These are phyloP conservation scores for Eulemur mongoz DNA, from an alignment of 2,797 vertebrate species.

Conservation along the genomic window DNA sequence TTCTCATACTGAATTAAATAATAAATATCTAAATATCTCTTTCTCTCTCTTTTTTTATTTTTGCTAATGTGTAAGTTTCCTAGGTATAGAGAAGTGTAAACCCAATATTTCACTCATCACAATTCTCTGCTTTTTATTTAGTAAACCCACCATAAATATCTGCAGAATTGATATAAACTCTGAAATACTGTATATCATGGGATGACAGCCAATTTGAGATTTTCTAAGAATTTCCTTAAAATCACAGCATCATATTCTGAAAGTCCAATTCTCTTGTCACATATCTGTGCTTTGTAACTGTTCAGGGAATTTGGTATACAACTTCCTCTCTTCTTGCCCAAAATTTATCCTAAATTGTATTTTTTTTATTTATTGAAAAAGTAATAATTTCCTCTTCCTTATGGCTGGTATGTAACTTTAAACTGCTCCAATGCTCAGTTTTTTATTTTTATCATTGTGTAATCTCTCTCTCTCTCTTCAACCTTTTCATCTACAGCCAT, in stretches of 20 bases:
- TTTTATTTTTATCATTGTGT: neutral
- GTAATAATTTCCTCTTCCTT: neutral
- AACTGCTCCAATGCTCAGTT: neutral
- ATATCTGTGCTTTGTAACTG: neutral
- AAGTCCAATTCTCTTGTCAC: neutral
- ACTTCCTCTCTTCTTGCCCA: neutral
- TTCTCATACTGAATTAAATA: neutral
- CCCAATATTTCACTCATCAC: neutral
- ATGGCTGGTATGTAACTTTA: neutral
- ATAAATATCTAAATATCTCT: neutral
- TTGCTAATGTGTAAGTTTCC: neutral
- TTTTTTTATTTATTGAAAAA: neutral
- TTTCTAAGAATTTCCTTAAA: constrained; percentile 52
- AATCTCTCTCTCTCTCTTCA: neutral
- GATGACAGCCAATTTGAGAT: constrained; percentile 19
- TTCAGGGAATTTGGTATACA: neutral
- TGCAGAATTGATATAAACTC: constrained; percentile 34
- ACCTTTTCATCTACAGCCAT: neutral
- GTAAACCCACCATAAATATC: neutral
- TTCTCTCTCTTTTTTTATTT: neutral
- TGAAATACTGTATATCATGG: constrained; percentile 20
- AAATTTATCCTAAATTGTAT: neutral
- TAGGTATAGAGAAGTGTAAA: neutral
- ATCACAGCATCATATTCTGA: neutral
- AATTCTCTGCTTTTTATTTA: constrained; percentile 32